Conservation (phyloP, 2,797 vertebrate genomes). For the Echiichthys vipera region DNA sequence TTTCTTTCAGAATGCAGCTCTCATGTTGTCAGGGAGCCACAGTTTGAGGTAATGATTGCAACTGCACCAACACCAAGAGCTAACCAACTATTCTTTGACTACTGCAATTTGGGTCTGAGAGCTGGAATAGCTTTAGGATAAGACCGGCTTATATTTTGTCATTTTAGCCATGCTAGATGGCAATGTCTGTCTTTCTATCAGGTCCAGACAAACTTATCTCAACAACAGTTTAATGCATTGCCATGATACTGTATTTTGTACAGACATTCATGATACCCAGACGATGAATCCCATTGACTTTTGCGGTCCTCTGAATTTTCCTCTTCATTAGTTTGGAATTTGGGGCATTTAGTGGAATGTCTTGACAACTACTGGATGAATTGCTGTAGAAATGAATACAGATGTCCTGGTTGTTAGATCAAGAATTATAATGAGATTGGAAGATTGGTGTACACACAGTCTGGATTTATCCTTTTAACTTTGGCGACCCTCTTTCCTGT, state of each 20-base stretch:
- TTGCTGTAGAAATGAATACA: neutral
- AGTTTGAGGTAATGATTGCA: constrained; percentile 4
- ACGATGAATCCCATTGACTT: neutral
- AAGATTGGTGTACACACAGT: too few relatives aligned
- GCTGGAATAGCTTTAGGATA: neutral
- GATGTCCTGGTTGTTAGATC: neutral
- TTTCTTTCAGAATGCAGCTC: neutral
- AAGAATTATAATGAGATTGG: too few relatives aligned
- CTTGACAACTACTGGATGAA: neutral
- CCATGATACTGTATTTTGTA: neutral
- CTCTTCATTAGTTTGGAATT: neutral
- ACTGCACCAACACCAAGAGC: neutral
- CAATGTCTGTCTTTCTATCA: neutral
- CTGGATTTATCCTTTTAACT: too few relatives aligned
- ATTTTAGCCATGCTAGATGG: neutral
- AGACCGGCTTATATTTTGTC: neutral
- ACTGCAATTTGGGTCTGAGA: neutral
- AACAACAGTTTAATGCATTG: neutral
- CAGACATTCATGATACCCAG: neutral
- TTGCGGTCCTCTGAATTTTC: neutral
- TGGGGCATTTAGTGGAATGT: neutral
- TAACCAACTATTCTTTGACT: neutral
- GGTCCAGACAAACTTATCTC: neutral
- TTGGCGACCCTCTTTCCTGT: too few relatives aligned
- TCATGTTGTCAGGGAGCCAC: constrained; percentile 3